Percentiles rank a stretch among this genome's conserved stretches.
These are phyloP conservation scores for Lamproptera curius DNA, from an alignment of 2,888 invertebrate genomes.

Conservation along the genomic window DNA sequence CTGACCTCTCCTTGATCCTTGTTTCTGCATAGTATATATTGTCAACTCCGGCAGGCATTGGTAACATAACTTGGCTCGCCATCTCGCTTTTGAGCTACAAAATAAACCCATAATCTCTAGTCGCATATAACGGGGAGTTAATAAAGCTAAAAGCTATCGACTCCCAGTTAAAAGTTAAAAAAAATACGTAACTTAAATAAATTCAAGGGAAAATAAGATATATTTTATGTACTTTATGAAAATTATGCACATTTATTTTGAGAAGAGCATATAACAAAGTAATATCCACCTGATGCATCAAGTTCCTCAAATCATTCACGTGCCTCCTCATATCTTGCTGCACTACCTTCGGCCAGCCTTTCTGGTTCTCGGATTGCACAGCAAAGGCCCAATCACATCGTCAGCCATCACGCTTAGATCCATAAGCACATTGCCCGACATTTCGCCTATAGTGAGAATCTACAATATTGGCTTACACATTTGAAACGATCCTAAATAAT, in stretches of 20 bases:
- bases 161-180: no score
- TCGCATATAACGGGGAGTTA: no score
- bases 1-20: constrained; percentile 58
- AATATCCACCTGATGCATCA: constrained; percentile 80
- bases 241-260: no score
- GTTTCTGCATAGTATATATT: constrained; percentile 80
- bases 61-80: constrained; percentile 90
- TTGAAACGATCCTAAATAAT: no score
- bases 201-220: no score
- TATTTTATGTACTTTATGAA: no score
- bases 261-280: not conserved
- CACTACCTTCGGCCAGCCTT: constrained; percentile 85
- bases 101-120: not conserved
- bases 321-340: constrained; percentile 84
- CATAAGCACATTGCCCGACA: constrained; percentile 83
- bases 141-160: no score
- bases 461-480: constrained; percentile 31
- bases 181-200: no score
- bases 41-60: constrained; percentile 89
- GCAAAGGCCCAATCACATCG: constrained; percentile 84
- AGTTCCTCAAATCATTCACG: constrained; percentile 82
- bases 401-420: constrained; percentile 84
- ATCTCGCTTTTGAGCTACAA: constrained; percentile 86
- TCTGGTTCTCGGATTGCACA: constrained; percentile 84
- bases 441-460: constrained; percentile 82